Conservation (phyloP, 2,888 invertebrate species). For the Trissolcus japonicus region DNA sequence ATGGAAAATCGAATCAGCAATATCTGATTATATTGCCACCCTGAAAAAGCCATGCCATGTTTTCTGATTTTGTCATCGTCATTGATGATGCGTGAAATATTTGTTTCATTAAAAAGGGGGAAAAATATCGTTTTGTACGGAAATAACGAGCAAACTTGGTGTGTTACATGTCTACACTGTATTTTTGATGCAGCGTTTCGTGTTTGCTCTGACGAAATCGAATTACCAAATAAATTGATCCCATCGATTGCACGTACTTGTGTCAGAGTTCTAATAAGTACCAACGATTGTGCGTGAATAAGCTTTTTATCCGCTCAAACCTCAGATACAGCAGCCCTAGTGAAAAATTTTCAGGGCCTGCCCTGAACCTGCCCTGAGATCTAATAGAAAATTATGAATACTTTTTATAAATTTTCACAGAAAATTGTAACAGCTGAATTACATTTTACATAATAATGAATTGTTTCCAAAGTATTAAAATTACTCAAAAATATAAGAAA, state of each 20-base stretch:
- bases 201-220: conserved; percentile 22
- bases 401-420: too few relatives aligned
- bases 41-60: conserved; percentile 11
- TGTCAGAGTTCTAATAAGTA: conserved; percentile 40
- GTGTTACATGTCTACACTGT: conserved; percentile 16
- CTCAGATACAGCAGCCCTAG: conserved; percentile 48
- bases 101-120: conserved; percentile 63
- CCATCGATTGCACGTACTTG: conserved; percentile 28
- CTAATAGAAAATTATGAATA: too few relatives aligned
- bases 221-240: conserved; percentile 42
- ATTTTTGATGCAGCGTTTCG: conserved; percentile 37
- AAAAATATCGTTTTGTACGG: conserved; percentile 51
- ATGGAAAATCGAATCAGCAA: conserved; percentile 23
- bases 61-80: not conserved
- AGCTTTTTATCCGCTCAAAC: conserved; percentile 48
- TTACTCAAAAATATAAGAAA: too few relatives aligned
- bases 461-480: too few relatives aligned
- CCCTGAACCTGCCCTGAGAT: too few relatives aligned
- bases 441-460: too few relatives aligned
- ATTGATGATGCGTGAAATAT: conserved; percentile 8
- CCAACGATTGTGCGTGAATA: conserved; percentile 39
- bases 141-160: conserved; percentile 50
- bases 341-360: too few relatives aligned
- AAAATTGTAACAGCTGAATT: too few relatives aligned
- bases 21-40: conserved; percentile 25